Base-by-base conservation (phyloP, 2,888 invertebrate genomes). In the Philhelius pedissequus region DNA sequence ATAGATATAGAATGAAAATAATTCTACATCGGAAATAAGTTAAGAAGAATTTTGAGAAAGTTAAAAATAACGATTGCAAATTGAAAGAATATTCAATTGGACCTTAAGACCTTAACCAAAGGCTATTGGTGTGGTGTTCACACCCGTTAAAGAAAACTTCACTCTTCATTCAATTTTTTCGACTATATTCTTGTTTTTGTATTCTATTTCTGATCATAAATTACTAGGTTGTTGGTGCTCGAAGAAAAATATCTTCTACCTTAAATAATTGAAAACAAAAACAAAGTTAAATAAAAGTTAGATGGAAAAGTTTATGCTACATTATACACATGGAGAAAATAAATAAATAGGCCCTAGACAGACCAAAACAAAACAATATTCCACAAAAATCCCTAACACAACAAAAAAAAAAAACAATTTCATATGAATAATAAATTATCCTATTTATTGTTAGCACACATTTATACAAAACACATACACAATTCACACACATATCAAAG, bases 351-450 rank as follows among this genome's bases (percentile, higher is more conserved):
- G 7, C 27, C 73, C 66, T 66, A n/a, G n/a, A 60, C 40, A 40
- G 64, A 58, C 35, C 22, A 54, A 52, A 68, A 50, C 48, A 48
- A 48, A 50, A 50, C 25, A 27, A 50, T 54, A 54, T 54, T 40
- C 50, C n/a, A 40, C n/a, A 22, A 50, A 64, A 40, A 69, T 66
- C n/a, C 35, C 60, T 68, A 22, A n/a, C n/a, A n/a, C n/a, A n/a
- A n/a, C n/a, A n/a, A n/a, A 20, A 32, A 54, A 68, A 77, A 77
- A 77, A 48, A 81, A 70, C 64, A 66, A 81, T 15, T 20, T 32
- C 54, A 32, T 54, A 32, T 71, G 82, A 82, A 82, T 82, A 82
- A 82, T 77, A 77, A 71, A 82, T 82, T 82, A 73, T 73, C 66
- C 77, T 62, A 77, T 82, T 82, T 82, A 82, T 82, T 77, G 82